A percentile compares a stretch with the other conserved stretches of the same genome.
These are phyloP conservation scores for Noturus placidus DNA, from an alignment of 2,113 vertebrate genomes.

Conservation along the genomic window DNA sequence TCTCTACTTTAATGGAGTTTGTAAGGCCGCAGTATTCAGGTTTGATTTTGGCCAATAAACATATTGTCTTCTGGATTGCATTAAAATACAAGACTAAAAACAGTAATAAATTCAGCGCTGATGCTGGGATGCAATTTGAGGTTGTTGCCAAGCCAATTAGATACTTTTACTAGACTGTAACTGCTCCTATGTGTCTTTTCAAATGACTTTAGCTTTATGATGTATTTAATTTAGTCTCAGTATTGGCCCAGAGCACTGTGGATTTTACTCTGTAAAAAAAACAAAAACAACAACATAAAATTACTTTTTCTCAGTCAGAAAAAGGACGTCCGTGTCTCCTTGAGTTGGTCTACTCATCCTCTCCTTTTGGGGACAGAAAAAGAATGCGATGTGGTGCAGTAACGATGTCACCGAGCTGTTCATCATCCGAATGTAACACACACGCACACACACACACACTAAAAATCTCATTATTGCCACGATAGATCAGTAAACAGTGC, in stretches of 20 bases:
- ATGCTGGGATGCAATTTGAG: not conserved
- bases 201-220: not conserved
- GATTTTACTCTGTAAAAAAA: not conserved
- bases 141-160: not conserved
- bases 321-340: slow-evolving; percentile 2
- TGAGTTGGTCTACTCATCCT: slow-evolving; percentile 13
- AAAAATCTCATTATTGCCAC: slow-evolving; percentile 17
- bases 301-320: not conserved
- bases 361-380: slow-evolving; percentile 13
- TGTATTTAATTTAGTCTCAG: not conserved
- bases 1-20: too few relatives aligned
- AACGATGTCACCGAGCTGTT: not conserved
- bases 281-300: not conserved
- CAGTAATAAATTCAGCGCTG: not conserved
- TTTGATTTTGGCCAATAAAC: too few relatives aligned
- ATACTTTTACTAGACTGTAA: not conserved
- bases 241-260: not conserved
- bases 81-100: not conserved
- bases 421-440: slow-evolving; percentile 8
- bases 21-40: too few relatives aligned
- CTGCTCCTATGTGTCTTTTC: not conserved
- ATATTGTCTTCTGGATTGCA: too few relatives aligned
- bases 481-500: slow-evolving; percentile 24
- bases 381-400: not conserved
- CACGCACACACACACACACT: slow-evolving; percentile 22